Base-by-base conservation (phyloP, 1,140 invertebrate genomes). In the Micrasema longulum region DNA sequence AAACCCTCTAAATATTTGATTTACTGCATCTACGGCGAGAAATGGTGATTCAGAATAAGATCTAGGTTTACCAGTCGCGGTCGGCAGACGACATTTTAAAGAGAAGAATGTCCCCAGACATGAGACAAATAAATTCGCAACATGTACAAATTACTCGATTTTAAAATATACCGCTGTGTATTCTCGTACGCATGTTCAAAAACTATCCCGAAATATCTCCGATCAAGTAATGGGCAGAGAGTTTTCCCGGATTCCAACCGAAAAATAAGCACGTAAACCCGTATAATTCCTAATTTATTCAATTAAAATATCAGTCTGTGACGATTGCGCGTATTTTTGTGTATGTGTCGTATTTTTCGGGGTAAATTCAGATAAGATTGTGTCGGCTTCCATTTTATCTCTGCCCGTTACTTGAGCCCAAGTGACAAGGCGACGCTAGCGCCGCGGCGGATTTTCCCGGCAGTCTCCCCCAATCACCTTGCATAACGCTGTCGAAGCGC, bases 381-480 rank as follows among this genome's bases (percentile, higher is more conserved):
- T n/a, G n/a, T n/a, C n/a, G n/a, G n/a, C n/a, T n/a, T n/a, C n/a
- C n/a, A 16, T 45, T 45, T 45, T 45, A 9, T 16, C 9, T 23
- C 12, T 18, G 53, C 53, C 53, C 53, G n/a, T n/a, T 57, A 57
- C 26, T 57, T 57, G 31, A 57, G 26, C 31, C n/a, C n/a, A 16
- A 18, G 26, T 57, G 53, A 57, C 53, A 57, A 57, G 31, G 31
- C 53, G 53, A 57, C 31, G 20, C 53, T 36, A 57, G 53, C 53
- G 53, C 53, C 53, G 14, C 53, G 53, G 53, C 53, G 53, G 53
- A 57, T 57, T 57, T 57, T 57, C 53, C 53, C 53, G 53, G 31
- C 53, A 57, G 53, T 57, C 31, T 26, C 16, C 14, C 53, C 23
- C 53, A 12, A 16, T 35, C 53, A 31, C 53, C 53, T 57, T 57